Evolutionary conservation across 1,140 invertebrate species (phyloP).

Genomic region (Hormaphis cornu): DNA sequence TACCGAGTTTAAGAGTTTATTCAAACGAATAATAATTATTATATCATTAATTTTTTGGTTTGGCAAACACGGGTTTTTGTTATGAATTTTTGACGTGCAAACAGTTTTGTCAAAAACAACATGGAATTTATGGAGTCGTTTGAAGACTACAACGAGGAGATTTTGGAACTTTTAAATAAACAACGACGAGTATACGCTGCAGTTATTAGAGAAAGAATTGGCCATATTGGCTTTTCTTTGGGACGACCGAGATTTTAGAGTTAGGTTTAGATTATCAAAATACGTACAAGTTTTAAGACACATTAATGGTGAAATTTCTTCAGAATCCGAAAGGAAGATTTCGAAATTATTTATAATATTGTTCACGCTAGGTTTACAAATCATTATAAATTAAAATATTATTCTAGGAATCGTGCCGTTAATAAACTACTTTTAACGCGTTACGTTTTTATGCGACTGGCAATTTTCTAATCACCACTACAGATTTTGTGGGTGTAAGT

Average conservation of each 20-base stretch:
- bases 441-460: slow-evolving; percentile 40
- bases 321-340: background rate
- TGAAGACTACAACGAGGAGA: too few relatives aligned
- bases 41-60: too few relatives aligned
- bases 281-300: background rate
- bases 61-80: too few relatives aligned
- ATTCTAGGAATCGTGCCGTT: slow-evolving; percentile 23
- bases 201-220: too few relatives aligned
- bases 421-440: slow-evolving; percentile 34
- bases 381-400: background rate
- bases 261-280: background rate
- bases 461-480: slow-evolving; percentile 36
- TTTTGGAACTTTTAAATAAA: too few relatives aligned
- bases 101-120: too few relatives aligned
- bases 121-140: too few relatives aligned
- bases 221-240: too few relatives aligned
- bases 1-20: too few relatives aligned
- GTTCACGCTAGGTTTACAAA: background rate
- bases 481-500: slow-evolving; percentile 37
- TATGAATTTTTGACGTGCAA: too few relatives aligned
- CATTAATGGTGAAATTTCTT: background rate
- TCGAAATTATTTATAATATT: background rate
- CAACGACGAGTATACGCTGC: too few relatives aligned
- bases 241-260: background rate
- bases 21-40: too few relatives aligned